phyloP scores from a whole-genome alignment of 1,140 invertebrate species.

The Drosophila melanica region DNA sequence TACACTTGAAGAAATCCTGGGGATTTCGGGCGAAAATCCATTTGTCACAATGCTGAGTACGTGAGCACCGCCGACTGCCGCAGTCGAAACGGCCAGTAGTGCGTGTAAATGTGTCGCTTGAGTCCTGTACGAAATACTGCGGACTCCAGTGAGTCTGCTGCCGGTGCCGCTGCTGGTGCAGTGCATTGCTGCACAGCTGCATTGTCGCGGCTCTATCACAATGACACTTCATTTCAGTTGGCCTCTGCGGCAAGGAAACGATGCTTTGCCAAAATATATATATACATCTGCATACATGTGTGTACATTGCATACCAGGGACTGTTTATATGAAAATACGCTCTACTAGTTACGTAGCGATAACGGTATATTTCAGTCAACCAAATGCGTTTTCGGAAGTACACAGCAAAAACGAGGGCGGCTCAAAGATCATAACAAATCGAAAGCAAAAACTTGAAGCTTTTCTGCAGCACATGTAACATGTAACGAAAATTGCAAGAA shows the following conservation, averaged over 20 bases:
- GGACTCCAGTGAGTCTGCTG: slow-evolving; percentile 32
- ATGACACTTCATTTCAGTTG: slow-evolving; percentile 81
- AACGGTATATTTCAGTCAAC: slow-evolving; percentile 33
- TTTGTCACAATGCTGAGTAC: slow-evolving; percentile 81
- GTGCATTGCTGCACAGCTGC: slow-evolving; percentile 54
- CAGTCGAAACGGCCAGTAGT: slow-evolving; percentile 58
- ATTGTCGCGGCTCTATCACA: slow-evolving; percentile 72
- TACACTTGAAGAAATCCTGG: slow-evolving; percentile 81
- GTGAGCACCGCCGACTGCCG: slow-evolving; percentile 60
- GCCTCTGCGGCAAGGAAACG: slow-evolving; percentile 64
- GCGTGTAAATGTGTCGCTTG: slow-evolving; percentile 76
- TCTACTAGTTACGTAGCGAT: slow-evolving; percentile 22
- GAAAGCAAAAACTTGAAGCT: too few species aligned
- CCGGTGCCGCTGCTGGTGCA: slow-evolving; percentile 14
- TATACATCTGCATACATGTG: slow-evolving; percentile 7
- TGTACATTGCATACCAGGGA: slow-evolving; percentile 8
- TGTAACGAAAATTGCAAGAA: too few species aligned
- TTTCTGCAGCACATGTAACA: too few species aligned
- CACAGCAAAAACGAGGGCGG: slow-evolving; percentile 3
- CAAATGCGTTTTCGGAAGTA: slow-evolving; percentile 48
- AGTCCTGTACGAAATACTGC: slow-evolving; percentile 51
- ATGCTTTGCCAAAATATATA: slow-evolving; percentile 61
- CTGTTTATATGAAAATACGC: slow-evolving; percentile 52
- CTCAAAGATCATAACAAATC: slow-evolving; percentile 21
- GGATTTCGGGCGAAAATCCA: slow-evolving; percentile 80